Evolutionary conservation across 2,797 vertebrate genomes (phyloP), one percentile per base, ranked within the genome.

Genomic region (Channallabes apus): DNA sequence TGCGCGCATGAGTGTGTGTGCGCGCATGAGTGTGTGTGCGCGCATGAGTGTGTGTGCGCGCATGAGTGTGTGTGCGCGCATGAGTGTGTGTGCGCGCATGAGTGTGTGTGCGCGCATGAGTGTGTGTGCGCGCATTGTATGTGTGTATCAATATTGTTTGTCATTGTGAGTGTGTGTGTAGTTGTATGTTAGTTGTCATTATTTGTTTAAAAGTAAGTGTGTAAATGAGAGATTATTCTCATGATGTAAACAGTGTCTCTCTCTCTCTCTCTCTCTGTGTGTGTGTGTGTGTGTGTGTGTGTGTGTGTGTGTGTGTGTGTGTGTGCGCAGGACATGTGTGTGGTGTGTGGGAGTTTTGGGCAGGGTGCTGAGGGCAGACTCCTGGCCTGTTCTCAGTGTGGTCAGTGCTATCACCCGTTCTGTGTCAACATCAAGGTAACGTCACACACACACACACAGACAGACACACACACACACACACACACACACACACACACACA

Each of bases 331-430:
- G 98, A 99, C 89, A 98, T 99, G 98, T 99, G 98, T 99, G 97
- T 99, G 32, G 98, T 99, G 27, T 99, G 98, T 88, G 98, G 98
- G 4, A 99, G 98, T 81, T 99, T 99, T 27, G 98, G 98, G 61
- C 96, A 95, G 90, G 98, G 98, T 4, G 94, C 96, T 22, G 98
- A 99, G 90, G 98, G 98, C n/a, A 89, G 97, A 1, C 88, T 99
- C 71, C 92, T 99, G 85, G 95, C 97, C 62, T 99, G 98, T 86
- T 98, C 97, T 62, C 98, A 99, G 91, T 99, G 98, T 89, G 98
- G 98, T 86, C 98, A 99, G 94, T 99, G 98, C 92, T 99, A 99
- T 91, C 98, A 99, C 88, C 98, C 98, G 0, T 99, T 97, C 94
- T 99, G 98, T 62, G 98, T 99, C 92, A 98, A 96, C 91, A 95